Conservation (phyloP, 2,113 vertebrate genomes). For the Rhizomys pruinosus region DNA sequence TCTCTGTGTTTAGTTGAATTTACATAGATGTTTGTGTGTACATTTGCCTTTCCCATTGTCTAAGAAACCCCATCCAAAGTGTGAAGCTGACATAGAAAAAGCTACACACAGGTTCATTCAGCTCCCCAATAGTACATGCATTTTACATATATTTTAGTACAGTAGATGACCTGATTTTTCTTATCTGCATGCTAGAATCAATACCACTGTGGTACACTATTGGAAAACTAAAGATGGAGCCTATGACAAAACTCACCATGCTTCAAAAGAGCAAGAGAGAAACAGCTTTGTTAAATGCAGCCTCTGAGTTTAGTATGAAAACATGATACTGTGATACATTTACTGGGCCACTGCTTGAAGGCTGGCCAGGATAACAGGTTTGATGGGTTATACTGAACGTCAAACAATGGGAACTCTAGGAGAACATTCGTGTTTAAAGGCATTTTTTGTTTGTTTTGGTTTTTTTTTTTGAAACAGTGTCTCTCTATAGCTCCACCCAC, state of each 20-base stretch:
- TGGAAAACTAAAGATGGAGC: slow-evolving; percentile 54
- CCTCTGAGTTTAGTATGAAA: slow-evolving; percentile 60
- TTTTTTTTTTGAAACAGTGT: no score
- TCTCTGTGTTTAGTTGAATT: slow-evolving; percentile 37
- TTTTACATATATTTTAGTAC: neutral
- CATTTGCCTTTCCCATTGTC: slow-evolving; percentile 22
- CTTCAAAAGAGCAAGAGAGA: slow-evolving; percentile 41
- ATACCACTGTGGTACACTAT: slow-evolving; percentile 55
- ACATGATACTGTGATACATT: neutral
- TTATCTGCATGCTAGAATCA: slow-evolving; percentile 65
- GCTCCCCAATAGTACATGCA: slow-evolving; percentile 35
- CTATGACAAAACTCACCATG: slow-evolving; percentile 7
- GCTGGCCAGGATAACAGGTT: neutral
- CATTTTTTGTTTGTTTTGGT: neutral
- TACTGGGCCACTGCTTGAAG: neutral
- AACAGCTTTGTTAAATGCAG: slow-evolving; percentile 20
- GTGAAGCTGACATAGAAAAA: slow-evolving; percentile 53
- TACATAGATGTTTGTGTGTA: slow-evolving; percentile 38
- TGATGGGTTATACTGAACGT: neutral
- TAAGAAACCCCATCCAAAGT: slow-evolving; percentile 36
- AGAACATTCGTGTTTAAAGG: neutral
- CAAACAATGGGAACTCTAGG: neutral
- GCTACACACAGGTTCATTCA: slow-evolving; percentile 53
- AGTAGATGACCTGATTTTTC: slow-evolving; percentile 69
- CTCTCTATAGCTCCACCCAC: no score